Evolutionary conservation across 2,888 invertebrate species (phyloP).

Genomic region (Aelia acuminata): DNA sequence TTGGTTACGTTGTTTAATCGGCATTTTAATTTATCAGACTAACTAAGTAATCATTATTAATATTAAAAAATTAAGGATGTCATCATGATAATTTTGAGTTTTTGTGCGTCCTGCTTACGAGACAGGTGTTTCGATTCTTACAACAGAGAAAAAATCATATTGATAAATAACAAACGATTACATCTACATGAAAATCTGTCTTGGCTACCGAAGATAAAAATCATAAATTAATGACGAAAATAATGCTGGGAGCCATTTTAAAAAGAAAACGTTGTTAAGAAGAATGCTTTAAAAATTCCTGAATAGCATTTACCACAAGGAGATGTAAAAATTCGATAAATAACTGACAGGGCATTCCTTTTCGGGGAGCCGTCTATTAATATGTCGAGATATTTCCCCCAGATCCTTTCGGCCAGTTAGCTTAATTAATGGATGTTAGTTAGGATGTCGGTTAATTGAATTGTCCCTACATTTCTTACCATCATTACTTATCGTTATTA

Average conservation of each 20-base stretch:
- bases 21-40: too few species aligned
- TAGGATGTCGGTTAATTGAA: not conserved
- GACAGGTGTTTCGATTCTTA: not conserved
- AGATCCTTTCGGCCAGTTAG: not conserved
- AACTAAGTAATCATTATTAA: too few species aligned
- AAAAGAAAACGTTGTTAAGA: not conserved
- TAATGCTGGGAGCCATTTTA: not conserved
- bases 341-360: not conserved
- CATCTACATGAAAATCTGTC: not conserved
- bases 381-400: constrained; percentile 10
- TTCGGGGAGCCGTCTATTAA: not conserved
- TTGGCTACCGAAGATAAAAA: not conserved
- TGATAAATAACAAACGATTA: not conserved
- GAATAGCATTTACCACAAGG: constrained; percentile 33
- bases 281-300: constrained; percentile 47
- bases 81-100: too few species aligned
- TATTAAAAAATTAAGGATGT: too few species aligned
- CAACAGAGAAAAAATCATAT: not conserved
- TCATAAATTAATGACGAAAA: constrained; percentile 2
- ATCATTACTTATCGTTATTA: not conserved
- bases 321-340: constrained; percentile 39
- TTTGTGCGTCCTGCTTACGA: not conserved
- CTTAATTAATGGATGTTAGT: not conserved
- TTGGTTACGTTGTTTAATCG: too few species aligned
- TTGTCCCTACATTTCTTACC: not conserved